Conservation (phyloP, 2,888 invertebrate species). For the Tenthredo livida region DNA sequence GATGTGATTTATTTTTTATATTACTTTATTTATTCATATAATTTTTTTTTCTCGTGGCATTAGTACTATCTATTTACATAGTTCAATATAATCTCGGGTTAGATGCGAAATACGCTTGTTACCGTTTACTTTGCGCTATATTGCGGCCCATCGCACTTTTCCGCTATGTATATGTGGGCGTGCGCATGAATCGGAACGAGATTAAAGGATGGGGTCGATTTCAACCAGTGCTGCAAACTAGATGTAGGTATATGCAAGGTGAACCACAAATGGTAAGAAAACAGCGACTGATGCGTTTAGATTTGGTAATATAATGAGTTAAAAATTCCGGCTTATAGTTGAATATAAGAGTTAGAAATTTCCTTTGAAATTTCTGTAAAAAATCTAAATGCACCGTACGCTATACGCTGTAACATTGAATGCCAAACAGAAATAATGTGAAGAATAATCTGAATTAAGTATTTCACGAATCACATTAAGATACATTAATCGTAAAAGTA, state of each 20-base stretch:
- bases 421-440: not conserved
- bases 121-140: constrained; percentile 5
- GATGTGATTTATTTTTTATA: constrained; percentile 58
- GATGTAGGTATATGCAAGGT: constrained; percentile 9
- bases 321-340: not conserved
- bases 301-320: not conserved
- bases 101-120: constrained; percentile 64
- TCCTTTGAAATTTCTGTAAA: constrained; percentile 67
- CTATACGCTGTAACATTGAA: constrained; percentile 54
- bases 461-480: not conserved
- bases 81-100: constrained; percentile 58
- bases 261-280: constrained; percentile 2
- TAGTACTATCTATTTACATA: constrained; percentile 71
- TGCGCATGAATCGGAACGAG: constrained; percentile 24
- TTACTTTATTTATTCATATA: constrained; percentile 71
- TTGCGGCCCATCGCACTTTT: constrained; percentile 17
- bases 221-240: constrained; percentile 21
- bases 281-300: constrained; percentile 24
- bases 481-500: not conserved
- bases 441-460: not conserved
- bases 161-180: constrained; percentile 22
- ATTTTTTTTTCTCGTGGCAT: constrained; percentile 67
- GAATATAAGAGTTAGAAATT: not conserved
- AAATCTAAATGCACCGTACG: constrained; percentile 72
- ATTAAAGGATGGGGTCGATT: not conserved